Conservation (phyloP, 2,888 invertebrate species). For the Acanthoscelides obtectus region DNA sequence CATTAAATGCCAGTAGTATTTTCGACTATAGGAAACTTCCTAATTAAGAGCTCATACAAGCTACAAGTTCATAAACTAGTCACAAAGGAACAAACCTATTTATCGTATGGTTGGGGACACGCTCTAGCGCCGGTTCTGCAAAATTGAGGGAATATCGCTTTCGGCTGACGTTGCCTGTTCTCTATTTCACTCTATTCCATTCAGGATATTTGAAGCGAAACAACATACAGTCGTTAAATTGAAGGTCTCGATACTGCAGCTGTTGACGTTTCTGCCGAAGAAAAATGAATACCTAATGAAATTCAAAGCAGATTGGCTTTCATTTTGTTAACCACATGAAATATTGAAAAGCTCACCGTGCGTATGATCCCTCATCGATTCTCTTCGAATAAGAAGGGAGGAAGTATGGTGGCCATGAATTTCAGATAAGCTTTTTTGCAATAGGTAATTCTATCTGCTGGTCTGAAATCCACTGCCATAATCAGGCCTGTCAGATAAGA, state of each 20-base stretch:
- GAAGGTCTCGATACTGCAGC: conserved; percentile 36
- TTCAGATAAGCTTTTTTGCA: too few relatives aligned
- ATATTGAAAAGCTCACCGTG: conserved; percentile 13
- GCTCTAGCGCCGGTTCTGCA: not conserved
- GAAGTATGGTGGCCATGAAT: too few relatives aligned
- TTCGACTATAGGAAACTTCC: too few relatives aligned
- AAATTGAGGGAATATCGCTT: conserved; percentile 16
- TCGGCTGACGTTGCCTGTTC: not conserved
- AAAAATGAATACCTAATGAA: conserved; percentile 38
- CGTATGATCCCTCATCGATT: conserved; percentile 18
- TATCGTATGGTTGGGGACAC: too few relatives aligned
- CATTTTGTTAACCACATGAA: conserved; percentile 18
- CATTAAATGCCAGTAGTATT: too few relatives aligned
- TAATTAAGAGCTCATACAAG: too few relatives aligned
- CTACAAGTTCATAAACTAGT: too few relatives aligned
- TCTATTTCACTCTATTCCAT: conserved; percentile 22
- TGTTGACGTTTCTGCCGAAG: conserved; percentile 38
- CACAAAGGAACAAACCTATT: too few relatives aligned
- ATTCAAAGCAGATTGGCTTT: conserved; percentile 34
- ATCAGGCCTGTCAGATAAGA: too few relatives aligned
- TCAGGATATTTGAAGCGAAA: conserved; percentile 27
- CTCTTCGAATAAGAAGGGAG: conserved; percentile 2
- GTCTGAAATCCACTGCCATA: too few relatives aligned
- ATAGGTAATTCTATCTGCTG: too few relatives aligned
- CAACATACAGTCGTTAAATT: conserved; percentile 29